Evolutionary conservation across 35 echinoderm and acorn worm genomes (phyloP), one percentile per base, ranked within the genome.

Genomic region (Patiria miniata): DNA sequence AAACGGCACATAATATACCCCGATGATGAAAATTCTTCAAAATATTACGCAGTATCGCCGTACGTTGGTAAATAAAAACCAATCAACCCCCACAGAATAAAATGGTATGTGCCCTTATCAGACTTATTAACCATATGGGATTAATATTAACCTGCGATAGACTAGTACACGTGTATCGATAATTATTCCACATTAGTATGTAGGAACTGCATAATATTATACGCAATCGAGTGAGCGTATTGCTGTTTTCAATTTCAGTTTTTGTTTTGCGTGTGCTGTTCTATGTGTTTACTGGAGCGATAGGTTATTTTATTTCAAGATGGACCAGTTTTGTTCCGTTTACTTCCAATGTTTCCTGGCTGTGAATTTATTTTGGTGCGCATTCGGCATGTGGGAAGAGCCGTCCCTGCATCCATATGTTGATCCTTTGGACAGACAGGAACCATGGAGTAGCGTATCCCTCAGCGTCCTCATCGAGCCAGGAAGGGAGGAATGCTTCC

Each of bases 61-160:
- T 47, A 47, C 4, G 42, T 47, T 12, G 42, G 4, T 47, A 47
- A 12, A 6, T 6, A 47, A 4, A 21, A 30, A 36, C 9, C 65
- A 73, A 73, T 14, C 26, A 73, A 22, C 65, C 65, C 65, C 65
- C 34, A 7, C 21, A 28, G 10, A 10, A 10, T 47, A 9, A 15
- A 73, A 73, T 73, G 65, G 65, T 16, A 32, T 73, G 26, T 68
- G 34, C 65, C 65, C 34, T 73, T 28, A 73, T 73, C 14, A 73
- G 21, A 12, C 14, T 2, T 30, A 47, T 12, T 47, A 2, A 8
- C 65, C 65, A 73, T 73, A 73, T 73, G 65, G 65, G 21, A 47
- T 10, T 73, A 73, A 73, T 32, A 73, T 34, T 73, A 14, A 47
- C 42, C 12, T 47, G 42, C 12, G 2, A 30, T 7, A 69, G n/a